phyloP scores from a whole-genome alignment of 2,888 invertebrate species.

The Dynastes maya region DNA sequence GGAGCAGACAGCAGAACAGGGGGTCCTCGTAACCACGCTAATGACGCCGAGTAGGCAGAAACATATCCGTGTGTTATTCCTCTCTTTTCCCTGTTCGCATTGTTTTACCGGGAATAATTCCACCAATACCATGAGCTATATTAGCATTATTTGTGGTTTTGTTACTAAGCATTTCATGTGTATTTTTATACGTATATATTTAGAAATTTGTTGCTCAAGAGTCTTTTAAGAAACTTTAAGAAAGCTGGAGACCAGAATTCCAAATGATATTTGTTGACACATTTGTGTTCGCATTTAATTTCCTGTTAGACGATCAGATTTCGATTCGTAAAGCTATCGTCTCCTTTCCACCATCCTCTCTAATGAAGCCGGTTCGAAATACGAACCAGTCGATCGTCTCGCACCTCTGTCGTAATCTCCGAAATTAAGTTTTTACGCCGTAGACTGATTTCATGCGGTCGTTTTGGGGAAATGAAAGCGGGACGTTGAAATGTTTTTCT shows the following conservation, averaged over 20 bases:
- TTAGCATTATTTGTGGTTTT: too few relatives aligned
- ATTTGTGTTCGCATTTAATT: slow-evolving; percentile 36
- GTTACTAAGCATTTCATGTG: too few relatives aligned
- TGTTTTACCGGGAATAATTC: too few relatives aligned
- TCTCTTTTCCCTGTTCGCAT: too few relatives aligned
- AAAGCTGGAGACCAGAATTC: neutral
- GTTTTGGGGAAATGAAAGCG: slow-evolving; percentile 26
- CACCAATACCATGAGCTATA: too few relatives aligned
- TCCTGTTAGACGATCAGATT: slow-evolving; percentile 44
- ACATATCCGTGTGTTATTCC: too few relatives aligned
- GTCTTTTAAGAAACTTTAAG: neutral
- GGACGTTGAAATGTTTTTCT: neutral
- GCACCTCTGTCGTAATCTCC: slow-evolving; percentile 17
- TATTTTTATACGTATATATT: too few relatives aligned
- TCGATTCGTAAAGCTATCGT: slow-evolving; percentile 29
- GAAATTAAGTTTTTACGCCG: slow-evolving; percentile 26
- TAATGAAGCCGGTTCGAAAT: slow-evolving; percentile 21
- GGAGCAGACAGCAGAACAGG: too few relatives aligned
- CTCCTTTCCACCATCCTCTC: slow-evolving; percentile 19
- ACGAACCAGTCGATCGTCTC: neutral
- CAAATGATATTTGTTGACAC: slow-evolving; percentile 15
- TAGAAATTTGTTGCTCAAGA: too few relatives aligned
- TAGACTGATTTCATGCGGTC: neutral
- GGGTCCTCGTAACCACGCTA: too few relatives aligned
- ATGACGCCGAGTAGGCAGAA: too few relatives aligned